These are phyloP conservation scores for Acromyrmex heyeri DNA, from an alignment of 1,140 invertebrate genomes.

Conservation along the genomic window DNA sequence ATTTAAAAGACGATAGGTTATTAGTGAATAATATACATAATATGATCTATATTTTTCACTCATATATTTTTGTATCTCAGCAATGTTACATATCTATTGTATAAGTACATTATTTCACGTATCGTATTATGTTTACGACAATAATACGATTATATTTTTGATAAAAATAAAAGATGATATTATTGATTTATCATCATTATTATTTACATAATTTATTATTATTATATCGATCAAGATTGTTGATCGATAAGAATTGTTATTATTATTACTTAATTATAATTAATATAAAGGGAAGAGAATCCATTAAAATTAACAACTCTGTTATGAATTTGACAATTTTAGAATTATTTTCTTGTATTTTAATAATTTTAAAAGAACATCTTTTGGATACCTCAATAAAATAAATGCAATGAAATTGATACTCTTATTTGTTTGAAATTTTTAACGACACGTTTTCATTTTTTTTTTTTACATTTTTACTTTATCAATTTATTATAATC, in stretches of 20 bases:
- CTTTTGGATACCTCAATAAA: neutral
- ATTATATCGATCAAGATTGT: neutral
- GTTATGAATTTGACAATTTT: neutral
- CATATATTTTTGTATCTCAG: too few relatives aligned
- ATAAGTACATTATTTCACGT: neutral
- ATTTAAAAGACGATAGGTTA: neutral
- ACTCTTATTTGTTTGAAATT: neutral
- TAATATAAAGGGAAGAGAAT: neutral
- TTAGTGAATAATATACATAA: conserved; percentile 2
- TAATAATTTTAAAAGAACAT: neutral
- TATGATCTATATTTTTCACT: neutral
- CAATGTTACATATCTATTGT: neutral
- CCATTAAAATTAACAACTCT: neutral
- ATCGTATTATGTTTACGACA: neutral
- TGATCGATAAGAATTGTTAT: too few relatives aligned
- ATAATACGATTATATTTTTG: too few relatives aligned
- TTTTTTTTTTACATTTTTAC: neutral
- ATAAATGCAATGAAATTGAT: neutral
- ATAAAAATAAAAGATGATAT: neutral
- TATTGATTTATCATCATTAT: neutral
- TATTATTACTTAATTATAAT: conserved; percentile 6
- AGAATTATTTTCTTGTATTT: neutral
- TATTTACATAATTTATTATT: neutral
- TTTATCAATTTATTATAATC: neutral
- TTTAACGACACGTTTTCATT: neutral